Evolutionary conservation across 2,888 invertebrate genomes (phyloP), one percentile per base, ranked within the genome.

Genomic region (Platycheirus rosarum): DNA sequence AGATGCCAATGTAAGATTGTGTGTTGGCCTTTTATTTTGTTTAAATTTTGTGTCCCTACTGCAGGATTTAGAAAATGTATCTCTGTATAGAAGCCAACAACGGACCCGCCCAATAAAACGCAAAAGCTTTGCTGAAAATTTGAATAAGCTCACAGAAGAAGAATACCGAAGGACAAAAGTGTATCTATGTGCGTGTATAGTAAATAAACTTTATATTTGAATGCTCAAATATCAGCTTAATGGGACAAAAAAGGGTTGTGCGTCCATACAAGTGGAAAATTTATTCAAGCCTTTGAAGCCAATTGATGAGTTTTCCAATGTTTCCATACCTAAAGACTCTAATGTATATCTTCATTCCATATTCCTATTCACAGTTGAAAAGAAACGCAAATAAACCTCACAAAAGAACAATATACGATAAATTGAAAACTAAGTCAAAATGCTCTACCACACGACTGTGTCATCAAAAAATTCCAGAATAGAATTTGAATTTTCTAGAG

Each of bases 281-380:
- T 82, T 82, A 82, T 82, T 77, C 82, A 82, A 82, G 82, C 82
- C 82, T 82, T 82, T 82, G 82, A 82, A 82, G 82, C 71, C 77
- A 82, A 82, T 68, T 77, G 77, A 82, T 73, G 66, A 77, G 62
- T 65, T 68, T 53, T 57, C 23, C 57, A 23, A 26, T 40, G 57
- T 40, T 37, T 11, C 42, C 53, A 9, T 69, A 18, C 29, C 32
- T 18, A 53, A 3, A 6, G 18, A 40, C 13, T 68, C n/a, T n/a
- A n/a, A n/a, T n/a, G n/a, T 51, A 40, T 51, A 51, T 71, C 63
- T 37, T 16, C 18, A 46, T 37, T 60, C 16, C 44, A 29, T 29
- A 32, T 55, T 37, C n/a, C 37, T 20, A 63, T 68, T 73, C 63
- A 80, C 46, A 65, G 35, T 49, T 48, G 63, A 82, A 77, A 63